Evolutionary conservation across 2,113 vertebrate genomes (phyloP).

Genomic region (Halcyon senegalensis): DNA sequence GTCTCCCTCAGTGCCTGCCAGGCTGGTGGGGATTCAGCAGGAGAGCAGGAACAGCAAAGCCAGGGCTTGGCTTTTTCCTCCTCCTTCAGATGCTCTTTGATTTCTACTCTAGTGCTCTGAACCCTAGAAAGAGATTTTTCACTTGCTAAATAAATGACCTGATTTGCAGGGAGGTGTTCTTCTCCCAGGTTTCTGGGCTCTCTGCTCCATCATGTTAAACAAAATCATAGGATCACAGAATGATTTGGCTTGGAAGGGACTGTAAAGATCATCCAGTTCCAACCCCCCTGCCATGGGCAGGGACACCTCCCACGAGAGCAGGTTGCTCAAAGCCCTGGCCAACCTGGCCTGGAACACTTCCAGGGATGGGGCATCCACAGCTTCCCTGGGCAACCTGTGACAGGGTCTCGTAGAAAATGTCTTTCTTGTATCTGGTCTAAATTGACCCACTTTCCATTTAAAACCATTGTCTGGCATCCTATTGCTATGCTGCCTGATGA

Average conservation of each 20-base stretch:
- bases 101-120: not conserved
- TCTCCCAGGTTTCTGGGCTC: not conserved
- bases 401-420: no score
- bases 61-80: not conserved
- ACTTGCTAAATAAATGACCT: not conserved
- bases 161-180: not conserved
- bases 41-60: not conserved
- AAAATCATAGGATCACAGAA: not conserved
- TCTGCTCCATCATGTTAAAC: not conserved
- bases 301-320: not conserved
- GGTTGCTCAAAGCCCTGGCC: not conserved
- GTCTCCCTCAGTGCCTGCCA: rapidly evolving
- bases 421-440: no score
- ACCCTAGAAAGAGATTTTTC: not conserved
- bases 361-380: not conserved
- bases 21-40: not conserved
- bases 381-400: no score
- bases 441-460: no score
- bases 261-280: not conserved
- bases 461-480: no score
- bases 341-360: not conserved
- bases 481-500: no score
- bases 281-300: not conserved
- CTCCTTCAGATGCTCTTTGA: not conserved
- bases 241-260: not conserved